These are phyloP conservation scores for Loris lydekkerianus DNA, from an alignment of 2,797 vertebrate species.

Conservation along the genomic window DNA sequence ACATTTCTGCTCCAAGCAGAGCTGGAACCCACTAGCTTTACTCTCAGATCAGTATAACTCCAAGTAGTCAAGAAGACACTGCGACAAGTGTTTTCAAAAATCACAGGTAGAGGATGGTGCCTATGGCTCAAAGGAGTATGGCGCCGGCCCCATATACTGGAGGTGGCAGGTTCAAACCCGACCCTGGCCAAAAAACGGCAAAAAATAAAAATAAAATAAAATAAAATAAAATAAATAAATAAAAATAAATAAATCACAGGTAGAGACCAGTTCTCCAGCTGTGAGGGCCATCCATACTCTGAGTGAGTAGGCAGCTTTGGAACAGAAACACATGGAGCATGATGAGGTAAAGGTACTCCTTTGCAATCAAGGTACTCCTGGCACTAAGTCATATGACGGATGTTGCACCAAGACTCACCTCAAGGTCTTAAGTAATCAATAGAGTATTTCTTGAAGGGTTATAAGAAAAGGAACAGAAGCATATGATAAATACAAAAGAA, in stretches of 20 bases:
- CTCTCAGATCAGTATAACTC: background rate
- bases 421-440: background rate
- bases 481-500: constrained; percentile 15
- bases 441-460: constrained; percentile 43
- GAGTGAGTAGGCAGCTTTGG: background rate
- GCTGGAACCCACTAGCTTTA: background rate
- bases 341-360: background rate
- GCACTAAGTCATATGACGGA: background rate
- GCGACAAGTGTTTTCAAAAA: background rate
- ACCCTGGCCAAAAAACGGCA: too few species aligned
- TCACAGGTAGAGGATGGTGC: background rate
- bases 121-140: too few species aligned
- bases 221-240: too few species aligned
- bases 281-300: background rate
- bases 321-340: background rate
- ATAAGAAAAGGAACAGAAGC: constrained; percentile 32
- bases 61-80: background rate
- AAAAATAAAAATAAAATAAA: too few species aligned
- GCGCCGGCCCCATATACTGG: too few species aligned
- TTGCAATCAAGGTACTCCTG: background rate
- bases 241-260: background rate
- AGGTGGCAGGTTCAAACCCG: too few species aligned
- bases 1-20: background rate
- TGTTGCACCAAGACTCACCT: background rate
- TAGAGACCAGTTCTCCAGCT: background rate